Conservation (phyloP, 2,888 invertebrate genomes). For the Lissonota sp. region DNA sequence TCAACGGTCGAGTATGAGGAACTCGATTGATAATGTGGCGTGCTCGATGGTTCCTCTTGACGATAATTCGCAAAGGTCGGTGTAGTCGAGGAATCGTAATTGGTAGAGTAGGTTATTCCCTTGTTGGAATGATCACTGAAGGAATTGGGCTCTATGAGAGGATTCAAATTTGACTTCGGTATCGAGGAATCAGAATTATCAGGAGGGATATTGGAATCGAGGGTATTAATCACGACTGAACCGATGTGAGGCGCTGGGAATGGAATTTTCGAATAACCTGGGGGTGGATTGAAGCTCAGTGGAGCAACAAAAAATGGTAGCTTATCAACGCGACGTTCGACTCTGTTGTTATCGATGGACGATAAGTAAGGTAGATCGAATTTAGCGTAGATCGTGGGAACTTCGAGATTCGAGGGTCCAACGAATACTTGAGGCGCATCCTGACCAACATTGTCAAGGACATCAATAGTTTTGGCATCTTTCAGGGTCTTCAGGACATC, state of each 20-base stretch:
- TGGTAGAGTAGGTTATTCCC: constrained; percentile 62
- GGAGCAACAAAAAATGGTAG: constrained; percentile 95
- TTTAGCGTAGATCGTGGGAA: constrained; percentile 90
- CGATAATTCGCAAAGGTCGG: constrained; percentile 63
- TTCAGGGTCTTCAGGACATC: constrained; percentile 90
- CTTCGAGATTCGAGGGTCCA: constrained; percentile 90
- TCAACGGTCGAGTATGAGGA: constrained; percentile 54
- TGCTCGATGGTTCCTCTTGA: constrained; percentile 66
- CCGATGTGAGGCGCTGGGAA: constrained; percentile 95
- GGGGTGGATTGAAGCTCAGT: constrained; percentile 92
- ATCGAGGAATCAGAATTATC: constrained; percentile 60
- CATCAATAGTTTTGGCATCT: constrained; percentile 90
- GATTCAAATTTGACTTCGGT: constrained; percentile 73
- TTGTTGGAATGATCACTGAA: constrained; percentile 81
- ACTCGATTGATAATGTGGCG: constrained; percentile 70
- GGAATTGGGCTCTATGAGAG: constrained; percentile 80
- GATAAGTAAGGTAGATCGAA: constrained; percentile 94
- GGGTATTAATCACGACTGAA: constrained; percentile 90
- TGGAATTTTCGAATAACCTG: constrained; percentile 93
- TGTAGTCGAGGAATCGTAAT: constrained; percentile 73
- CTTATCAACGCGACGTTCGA: constrained; percentile 89
- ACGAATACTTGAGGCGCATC: constrained; percentile 92
- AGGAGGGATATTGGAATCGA: constrained; percentile 69
- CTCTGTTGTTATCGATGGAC: constrained; percentile 88
- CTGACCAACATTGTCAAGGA: constrained; percentile 90